Base-by-base conservation (phyloP, 2,888 invertebrate species). In the Serrognathus titanus region DNA sequence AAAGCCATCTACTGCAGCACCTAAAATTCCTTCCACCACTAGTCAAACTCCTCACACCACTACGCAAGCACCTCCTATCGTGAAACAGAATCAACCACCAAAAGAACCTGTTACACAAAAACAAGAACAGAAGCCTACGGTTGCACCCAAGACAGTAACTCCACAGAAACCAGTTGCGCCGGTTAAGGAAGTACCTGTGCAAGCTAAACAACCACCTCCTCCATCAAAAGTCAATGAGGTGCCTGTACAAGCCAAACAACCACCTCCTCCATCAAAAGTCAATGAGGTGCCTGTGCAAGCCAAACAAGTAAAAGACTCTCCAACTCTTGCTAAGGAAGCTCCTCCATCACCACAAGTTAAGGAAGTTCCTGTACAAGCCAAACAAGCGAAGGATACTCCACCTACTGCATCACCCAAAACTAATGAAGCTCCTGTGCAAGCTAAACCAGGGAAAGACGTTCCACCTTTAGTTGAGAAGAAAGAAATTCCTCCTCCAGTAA, bases 151-250 rank as follows among this genome's bases (percentile, higher is more conserved):
- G 60, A 38, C 16, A 16, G 16, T 16, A 16, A 16, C 61, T 8
- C 11, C 55, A 24, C 43, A 31, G 39, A 51, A 55, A 36, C 45
- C 58, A 36, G 47, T 53, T 37, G 46, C 57, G 41, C 46, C 58
- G 16, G 53, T 58, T 16, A 62, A 61, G 16, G 49, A 43, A 24
- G 5, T 7, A 3, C 24, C 24, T 31, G 50, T 53, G 52, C 61
- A 48, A 55, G 47, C 53, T 8, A 54, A 51, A 48, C 51, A 52
- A 60, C 52, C 40, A 55, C 64, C 47, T 5, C 24, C 24, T 24
- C 24, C 24, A 53, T 58, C 66, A n/a, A 51, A 66, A 20, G 63
- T 65, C 31, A 65, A 64, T 55, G 61, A 68, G 8, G 60, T 62
- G 54, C 53, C 68, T 13, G 54, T 63, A 36, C 48, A 65, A n/a